These are phyloP conservation scores for Datnioides undecimradiatus DNA, from an alignment of 2,113 vertebrate species.

Conservation along the genomic window DNA sequence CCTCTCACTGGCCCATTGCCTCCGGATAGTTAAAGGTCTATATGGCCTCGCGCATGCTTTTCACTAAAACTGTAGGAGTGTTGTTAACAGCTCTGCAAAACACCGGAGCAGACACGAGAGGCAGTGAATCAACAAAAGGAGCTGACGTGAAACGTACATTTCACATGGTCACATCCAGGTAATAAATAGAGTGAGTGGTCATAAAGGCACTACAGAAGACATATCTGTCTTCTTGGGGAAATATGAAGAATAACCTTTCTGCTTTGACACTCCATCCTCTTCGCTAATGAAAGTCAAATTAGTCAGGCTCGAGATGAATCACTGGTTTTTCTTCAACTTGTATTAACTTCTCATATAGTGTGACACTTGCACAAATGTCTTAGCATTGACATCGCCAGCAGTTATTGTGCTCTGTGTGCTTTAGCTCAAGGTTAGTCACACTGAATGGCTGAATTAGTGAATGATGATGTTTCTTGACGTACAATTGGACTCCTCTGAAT, in stretches of 20 bases:
- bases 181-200: not conserved
- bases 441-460: slow-evolving; percentile 24
- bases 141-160: not conserved
- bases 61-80: slow-evolving; percentile 39
- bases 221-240: not conserved
- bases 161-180: not conserved
- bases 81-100: slow-evolving; percentile 59
- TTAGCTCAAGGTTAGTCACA: slow-evolving; percentile 44
- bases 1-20: slow-evolving; percentile 63
- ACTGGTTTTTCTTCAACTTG: slow-evolving; percentile 12
- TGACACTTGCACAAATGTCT: slow-evolving; percentile 40
- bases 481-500: slow-evolving; percentile 16
- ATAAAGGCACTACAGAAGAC: not conserved
- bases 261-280: slow-evolving; percentile 17
- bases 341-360: slow-evolving; percentile 9
- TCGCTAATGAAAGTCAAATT: slow-evolving; percentile 37
- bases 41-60: slow-evolving; percentile 25
- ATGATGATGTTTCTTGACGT: slow-evolving; percentile 19
- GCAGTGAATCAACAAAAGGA: slow-evolving; percentile 12
- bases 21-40: slow-evolving; percentile 56
- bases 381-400: not conserved
- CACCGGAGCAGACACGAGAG: slow-evolving; percentile 19
- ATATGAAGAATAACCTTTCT: not conserved
- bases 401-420: slow-evolving; percentile 22
- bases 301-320: slow-evolving; percentile 38